These are phyloP conservation scores for Anneissia japonica DNA, from an alignment of 35 echinoderm and acorn worm genomes.

Conservation along the genomic window DNA sequence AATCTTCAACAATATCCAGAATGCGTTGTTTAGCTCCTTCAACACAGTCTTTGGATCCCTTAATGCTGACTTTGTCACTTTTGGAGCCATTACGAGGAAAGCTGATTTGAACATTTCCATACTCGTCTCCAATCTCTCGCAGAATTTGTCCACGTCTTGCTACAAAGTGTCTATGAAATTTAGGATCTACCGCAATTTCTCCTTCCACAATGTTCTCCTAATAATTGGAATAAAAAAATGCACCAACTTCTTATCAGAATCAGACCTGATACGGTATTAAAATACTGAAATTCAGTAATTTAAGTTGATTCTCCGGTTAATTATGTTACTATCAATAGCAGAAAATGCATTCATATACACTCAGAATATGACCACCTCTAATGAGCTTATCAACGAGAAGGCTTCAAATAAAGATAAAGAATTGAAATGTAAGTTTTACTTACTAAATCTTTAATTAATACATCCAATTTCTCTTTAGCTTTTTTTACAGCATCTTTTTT, in stretches of 20 bases:
- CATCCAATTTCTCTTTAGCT: slow-evolving; percentile 58
- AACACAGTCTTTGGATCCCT: slow-evolving; percentile 82
- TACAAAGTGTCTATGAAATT: slow-evolving; percentile 94
- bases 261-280: too few species aligned
- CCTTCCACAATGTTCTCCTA: slow-evolving; percentile 81
- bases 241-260: too few species aligned
- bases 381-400: too few species aligned
- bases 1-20: slow-evolving; percentile 71
- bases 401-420: too few species aligned
- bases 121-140: slow-evolving; percentile 88
- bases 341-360: too few species aligned
- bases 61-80: slow-evolving; percentile 66
- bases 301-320: too few species aligned
- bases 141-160: slow-evolving; percentile 79
- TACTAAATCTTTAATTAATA: slow-evolving; percentile 87
- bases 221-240: not conserved
- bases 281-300: too few species aligned
- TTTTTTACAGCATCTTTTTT: slow-evolving; percentile 74
- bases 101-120: slow-evolving; percentile 84
- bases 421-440: too few species aligned
- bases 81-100: slow-evolving; percentile 81
- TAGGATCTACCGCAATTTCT: slow-evolving; percentile 82
- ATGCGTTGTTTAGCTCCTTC: slow-evolving; percentile 75
- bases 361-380: too few species aligned
- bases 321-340: too few species aligned